These are phyloP conservation scores for Montipora capitata DNA, from an alignment of 92 coral and sea anemone genomes.

Conservation along the genomic window DNA sequence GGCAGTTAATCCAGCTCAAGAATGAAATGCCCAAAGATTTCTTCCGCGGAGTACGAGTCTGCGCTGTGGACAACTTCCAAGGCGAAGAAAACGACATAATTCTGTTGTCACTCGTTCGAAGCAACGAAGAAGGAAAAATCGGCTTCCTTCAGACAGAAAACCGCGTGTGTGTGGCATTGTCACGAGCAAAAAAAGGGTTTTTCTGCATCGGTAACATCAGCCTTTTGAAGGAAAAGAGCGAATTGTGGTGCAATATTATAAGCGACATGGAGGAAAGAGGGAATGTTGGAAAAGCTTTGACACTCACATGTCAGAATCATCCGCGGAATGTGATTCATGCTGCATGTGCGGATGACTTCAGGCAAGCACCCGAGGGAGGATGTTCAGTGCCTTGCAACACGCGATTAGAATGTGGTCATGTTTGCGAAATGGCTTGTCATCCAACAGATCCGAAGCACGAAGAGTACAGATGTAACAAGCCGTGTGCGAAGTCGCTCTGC, in stretches of 20 bases:
- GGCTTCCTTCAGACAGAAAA: conserved; percentile 93
- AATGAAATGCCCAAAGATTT: conserved; percentile 84
- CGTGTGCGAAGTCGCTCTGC: conserved; percentile 80
- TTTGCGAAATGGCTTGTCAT: conserved; percentile 89
- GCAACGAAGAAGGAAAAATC: conserved; percentile 95
- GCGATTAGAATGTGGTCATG: conserved; percentile 83
- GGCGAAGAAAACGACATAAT: conserved; percentile 99
- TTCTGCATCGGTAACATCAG: conserved; percentile 89
- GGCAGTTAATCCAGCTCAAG: conserved; percentile 92
- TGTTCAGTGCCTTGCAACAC: conserved; percentile 83
- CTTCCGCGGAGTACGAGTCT: conserved; percentile 90
- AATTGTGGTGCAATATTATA: conserved; percentile 80
- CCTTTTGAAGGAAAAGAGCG: conserved; percentile 79
- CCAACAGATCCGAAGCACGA: conserved; percentile 88
- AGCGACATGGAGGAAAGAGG: conserved; percentile 83
- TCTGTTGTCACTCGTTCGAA: conserved; percentile 94
- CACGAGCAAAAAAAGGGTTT: conserved; percentile 95
- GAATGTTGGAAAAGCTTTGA: conserved; percentile 75
- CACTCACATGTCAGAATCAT: conserved; percentile 93
- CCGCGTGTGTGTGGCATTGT: conserved; percentile 96
- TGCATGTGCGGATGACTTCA: conserved; percentile 82
- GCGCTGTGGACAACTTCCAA: conserved; percentile 98
- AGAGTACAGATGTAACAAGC: conserved; percentile 85
- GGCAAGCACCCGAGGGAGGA: conserved; percentile 95
- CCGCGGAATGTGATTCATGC: conserved; percentile 87